Percentiles rank a stretch among this genome's conserved stretches.
Conservation (phyloP, 1,140 invertebrate species). For the Drosophila repleta region DNA sequence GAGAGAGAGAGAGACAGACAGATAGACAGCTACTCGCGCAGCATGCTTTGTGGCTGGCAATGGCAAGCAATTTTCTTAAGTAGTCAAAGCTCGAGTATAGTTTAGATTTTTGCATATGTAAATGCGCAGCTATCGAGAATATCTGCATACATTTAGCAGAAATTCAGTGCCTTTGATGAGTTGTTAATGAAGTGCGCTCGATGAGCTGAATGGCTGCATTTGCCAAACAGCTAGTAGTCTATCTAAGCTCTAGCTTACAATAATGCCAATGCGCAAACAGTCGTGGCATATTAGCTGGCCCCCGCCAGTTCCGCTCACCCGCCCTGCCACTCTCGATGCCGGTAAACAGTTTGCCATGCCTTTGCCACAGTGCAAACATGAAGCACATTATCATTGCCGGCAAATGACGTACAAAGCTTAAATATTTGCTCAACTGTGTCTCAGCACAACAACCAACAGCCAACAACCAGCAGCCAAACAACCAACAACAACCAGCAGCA, state of each 20-base stretch:
- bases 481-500: constrained; percentile 34
- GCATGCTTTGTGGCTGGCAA: constrained; percentile 31
- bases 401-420: constrained; percentile 81
- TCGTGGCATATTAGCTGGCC: constrained; percentile 57
- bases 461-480: constrained; percentile 23
- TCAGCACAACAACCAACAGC: constrained; percentile 59
- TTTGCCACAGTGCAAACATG: constrained; percentile 71
- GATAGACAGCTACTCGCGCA: not conserved
- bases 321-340: constrained; percentile 10
- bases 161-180: constrained; percentile 36
- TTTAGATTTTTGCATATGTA: constrained; percentile 74
- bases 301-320: not conserved
- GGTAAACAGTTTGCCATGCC: constrained; percentile 49
- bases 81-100: constrained; percentile 50
- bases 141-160: constrained; percentile 14
- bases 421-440: constrained; percentile 72
- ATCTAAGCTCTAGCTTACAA: constrained; percentile 45
- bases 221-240: constrained; percentile 1
- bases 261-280: constrained; percentile 77
- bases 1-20: constrained; percentile 17
- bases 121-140: constrained; percentile 47
- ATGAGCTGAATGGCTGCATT: constrained; percentile 48
- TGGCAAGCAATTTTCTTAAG: constrained; percentile 80
- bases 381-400: constrained; percentile 77
- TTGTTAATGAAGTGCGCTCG: constrained; percentile 73